These are phyloP conservation scores for Toxostoma redivivum DNA, from an alignment of 2,113 vertebrate genomes.

Conservation along the genomic window DNA sequence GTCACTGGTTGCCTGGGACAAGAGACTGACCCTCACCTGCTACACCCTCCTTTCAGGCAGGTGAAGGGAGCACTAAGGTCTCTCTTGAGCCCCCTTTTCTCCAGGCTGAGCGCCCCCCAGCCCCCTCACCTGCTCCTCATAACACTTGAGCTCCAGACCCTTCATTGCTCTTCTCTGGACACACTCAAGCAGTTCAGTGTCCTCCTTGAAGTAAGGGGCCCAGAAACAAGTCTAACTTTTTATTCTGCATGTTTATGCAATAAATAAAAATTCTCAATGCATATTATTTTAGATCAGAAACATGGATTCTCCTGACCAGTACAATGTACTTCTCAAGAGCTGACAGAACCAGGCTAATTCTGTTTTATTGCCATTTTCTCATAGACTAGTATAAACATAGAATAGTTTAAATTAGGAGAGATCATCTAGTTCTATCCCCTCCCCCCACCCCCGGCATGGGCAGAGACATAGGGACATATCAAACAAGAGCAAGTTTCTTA, in stretches of 20 bases:
- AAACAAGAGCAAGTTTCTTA: not conserved
- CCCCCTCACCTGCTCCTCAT: rapidly evolving
- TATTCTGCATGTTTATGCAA: not conserved
- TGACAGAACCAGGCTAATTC: not conserved
- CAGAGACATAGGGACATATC: too few relatives aligned
- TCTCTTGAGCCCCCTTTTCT: not conserved
- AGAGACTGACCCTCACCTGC: rapidly evolving
- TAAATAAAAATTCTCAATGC: not conserved
- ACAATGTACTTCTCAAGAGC: not conserved
- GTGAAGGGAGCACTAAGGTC: not conserved
- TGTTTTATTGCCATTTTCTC: not conserved
- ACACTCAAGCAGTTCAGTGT: not conserved
- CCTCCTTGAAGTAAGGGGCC: not conserved
- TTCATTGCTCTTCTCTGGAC: not conserved
- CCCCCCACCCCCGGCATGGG: not conserved
- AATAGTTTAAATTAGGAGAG: not conserved
- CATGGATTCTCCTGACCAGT: not conserved
- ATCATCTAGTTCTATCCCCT: not conserved
- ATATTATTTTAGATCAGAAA: not conserved
- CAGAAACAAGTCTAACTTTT: not conserved
- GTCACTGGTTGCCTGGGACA: not conserved
- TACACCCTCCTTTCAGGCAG: not conserved
- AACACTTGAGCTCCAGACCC: not conserved
- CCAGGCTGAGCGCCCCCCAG: not conserved
- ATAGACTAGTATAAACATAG: not conserved